Evolutionary conservation across 1,140 invertebrate species (phyloP).

Genomic region (Pseudomyrmex gracilis): DNA sequence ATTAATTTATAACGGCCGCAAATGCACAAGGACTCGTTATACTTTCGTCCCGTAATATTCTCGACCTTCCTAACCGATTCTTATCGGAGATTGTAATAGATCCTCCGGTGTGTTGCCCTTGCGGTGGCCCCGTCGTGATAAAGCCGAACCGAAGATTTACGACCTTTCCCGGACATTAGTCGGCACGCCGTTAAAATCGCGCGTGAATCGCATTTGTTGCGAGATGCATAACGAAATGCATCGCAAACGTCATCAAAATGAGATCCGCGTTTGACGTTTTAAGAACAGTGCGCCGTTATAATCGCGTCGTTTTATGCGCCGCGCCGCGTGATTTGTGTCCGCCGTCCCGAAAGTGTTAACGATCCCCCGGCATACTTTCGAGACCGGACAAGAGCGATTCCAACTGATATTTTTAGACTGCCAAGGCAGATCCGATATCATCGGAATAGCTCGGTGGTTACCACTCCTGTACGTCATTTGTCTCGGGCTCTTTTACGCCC

Average conservation of each 20-base stretch:
- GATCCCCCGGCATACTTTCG: slow-evolving; percentile 45
- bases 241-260: slow-evolving; percentile 19
- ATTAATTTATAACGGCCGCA: slow-evolving; percentile 73
- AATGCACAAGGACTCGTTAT: slow-evolving; percentile 68
- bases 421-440: slow-evolving; percentile 82
- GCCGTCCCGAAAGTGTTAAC: slow-evolving; percentile 51
- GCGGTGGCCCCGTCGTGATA: slow-evolving; percentile 8
- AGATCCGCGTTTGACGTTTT: neutral
- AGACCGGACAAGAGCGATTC: slow-evolving; percentile 43
- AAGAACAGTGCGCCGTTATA: neutral
- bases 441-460: slow-evolving; percentile 79
- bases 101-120: slow-evolving; percentile 1
- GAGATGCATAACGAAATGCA: neutral
- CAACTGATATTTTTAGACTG: slow-evolving; percentile 78
- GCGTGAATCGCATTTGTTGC: neutral
- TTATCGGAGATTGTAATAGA: slow-evolving; percentile 55
- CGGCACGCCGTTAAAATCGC: slow-evolving; percentile 33
- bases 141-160: slow-evolving; percentile 43
- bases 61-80: slow-evolving; percentile 39
- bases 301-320: slow-evolving; percentile 20
- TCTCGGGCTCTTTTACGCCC: slow-evolving; percentile 80
- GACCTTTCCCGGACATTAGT: slow-evolving; percentile 26
- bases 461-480: slow-evolving; percentile 84
- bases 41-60: slow-evolving; percentile 72
- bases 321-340: slow-evolving; percentile 32